These are phyloP conservation scores for Takifugu flavidus DNA, from an alignment of 2,113 vertebrate genomes.

Conservation along the genomic window DNA sequence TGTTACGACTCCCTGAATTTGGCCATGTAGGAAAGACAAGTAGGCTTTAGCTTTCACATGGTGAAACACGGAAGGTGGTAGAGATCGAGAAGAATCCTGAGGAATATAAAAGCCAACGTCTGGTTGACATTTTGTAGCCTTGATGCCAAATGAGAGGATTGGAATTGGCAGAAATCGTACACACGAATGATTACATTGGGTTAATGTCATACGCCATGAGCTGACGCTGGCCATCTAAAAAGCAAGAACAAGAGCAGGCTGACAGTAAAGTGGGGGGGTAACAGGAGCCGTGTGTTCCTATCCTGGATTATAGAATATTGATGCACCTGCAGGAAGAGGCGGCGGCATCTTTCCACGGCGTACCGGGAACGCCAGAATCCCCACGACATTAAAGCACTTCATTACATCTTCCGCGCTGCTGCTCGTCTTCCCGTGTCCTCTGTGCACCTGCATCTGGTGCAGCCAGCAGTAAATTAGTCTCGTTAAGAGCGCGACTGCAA, in stretches of 20 bases:
- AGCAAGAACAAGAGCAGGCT: slow-evolving; percentile 1
- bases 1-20: too few species aligned
- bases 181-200: too few species aligned
- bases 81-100: too few species aligned
- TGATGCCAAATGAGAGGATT: too few species aligned
- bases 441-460: slow-evolving; percentile 18
- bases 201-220: too few species aligned
- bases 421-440: slow-evolving; percentile 16
- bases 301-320: slow-evolving; percentile 66
- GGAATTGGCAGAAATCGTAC: too few species aligned
- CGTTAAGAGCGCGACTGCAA: slow-evolving; percentile 41
- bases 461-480: slow-evolving; percentile 37
- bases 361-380: slow-evolving; percentile 50
- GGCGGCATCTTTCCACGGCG: slow-evolving; percentile 36
- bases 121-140: too few species aligned
- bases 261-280: slow-evolving; percentile 9
- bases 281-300: slow-evolving; percentile 35
- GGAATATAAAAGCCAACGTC: too few species aligned
- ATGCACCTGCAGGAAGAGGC: slow-evolving; percentile 56
- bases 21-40: too few species aligned
- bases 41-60: too few species aligned
- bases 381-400: slow-evolving; percentile 45
- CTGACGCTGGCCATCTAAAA: background rate
- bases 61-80: too few species aligned
- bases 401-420: slow-evolving; percentile 35